A percentile compares a stretch with the other conserved stretches of the same genome.
Evolutionary conservation across 2,888 invertebrate species (phyloP).

Genomic region (Lepidocyrtinus sp.): DNA sequence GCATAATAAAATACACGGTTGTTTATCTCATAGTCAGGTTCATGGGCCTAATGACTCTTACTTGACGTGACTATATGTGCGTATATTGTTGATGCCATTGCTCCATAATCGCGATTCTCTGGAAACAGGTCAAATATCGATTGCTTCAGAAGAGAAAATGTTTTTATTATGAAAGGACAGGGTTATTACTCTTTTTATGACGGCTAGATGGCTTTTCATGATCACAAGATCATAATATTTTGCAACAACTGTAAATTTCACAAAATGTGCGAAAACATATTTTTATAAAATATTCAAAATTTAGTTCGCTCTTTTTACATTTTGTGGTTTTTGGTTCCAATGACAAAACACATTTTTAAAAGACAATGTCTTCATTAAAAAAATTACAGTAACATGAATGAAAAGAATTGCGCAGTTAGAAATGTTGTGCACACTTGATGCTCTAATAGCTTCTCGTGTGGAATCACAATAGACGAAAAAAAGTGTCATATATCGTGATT

Average conservation of each 20-base stretch:
- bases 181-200: neutral
- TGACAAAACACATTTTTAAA: neutral
- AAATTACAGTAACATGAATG: neutral
- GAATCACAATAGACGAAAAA: neutral
- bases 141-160: neutral
- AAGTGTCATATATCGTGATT: neutral
- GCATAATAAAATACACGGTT: neutral
- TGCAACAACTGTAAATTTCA: too few species aligned
- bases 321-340: too few species aligned
- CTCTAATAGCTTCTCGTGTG: neutral
- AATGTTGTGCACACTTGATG: too few species aligned
- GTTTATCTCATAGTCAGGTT: neutral
- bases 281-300: too few species aligned
- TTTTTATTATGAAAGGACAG: neutral
- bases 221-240: neutral
- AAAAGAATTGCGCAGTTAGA: too few species aligned
- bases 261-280: too few species aligned
- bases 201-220: neutral
- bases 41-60: too few species aligned
- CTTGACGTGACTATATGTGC: too few species aligned
- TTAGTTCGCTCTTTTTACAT: too few species aligned
- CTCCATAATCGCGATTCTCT: neutral
- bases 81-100: neutral
- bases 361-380: neutral
- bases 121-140: conserved; percentile 54